Base-by-base conservation (phyloP, 1,140 invertebrate species). In the Brachionus paranguensis region DNA sequence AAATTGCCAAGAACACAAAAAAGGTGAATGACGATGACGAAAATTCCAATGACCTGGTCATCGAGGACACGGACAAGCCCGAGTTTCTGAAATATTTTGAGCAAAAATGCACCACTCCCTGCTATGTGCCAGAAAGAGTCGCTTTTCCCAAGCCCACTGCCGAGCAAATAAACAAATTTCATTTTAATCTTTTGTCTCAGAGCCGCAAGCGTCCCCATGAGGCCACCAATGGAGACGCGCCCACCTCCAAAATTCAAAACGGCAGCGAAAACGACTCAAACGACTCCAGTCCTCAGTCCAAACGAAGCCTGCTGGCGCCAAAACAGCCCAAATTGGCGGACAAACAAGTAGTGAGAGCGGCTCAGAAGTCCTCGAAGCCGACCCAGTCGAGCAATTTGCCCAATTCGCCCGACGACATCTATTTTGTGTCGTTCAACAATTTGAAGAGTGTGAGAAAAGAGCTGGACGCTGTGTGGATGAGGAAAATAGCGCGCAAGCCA, bases 111-210 rank as follows among this genome's bases (percentile, higher is more conserved):
- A 68, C 64, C 7, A 47, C 4, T 14, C 53, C 78, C n/a, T 68
- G 64, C 29, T 81, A 64, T 41, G 41, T 24, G 12, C 78, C 78
- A 3, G 50, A 81, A 14, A 81, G 53, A 24, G 11, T 81, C 6
- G 53, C 53, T 24, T 81, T 64, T 81, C 78, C 78, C 6, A 81
- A 68, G 37, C 78, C 53, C 1, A 81, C 24, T 24, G 8, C 17
- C 8, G 78, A 81, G 10, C 78, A 81, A 81, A 81, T 81, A 64
- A 81, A 81, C 45, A 81, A 81, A 81, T 81, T 81, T 81, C 78
- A 81, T 47, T 47, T 64, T 64, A 81, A 81, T 37, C 43, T 81
- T 20, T 12, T 81, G 12, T 64, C 50, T 1, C 78, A 81, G 24
- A 81, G 41, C n/a, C 14, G 78, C 3, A 81, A 81, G 27, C 78